phyloP scores from a whole-genome alignment of 2,797 vertebrate species.

The Sciurus carolinensis region DNA sequence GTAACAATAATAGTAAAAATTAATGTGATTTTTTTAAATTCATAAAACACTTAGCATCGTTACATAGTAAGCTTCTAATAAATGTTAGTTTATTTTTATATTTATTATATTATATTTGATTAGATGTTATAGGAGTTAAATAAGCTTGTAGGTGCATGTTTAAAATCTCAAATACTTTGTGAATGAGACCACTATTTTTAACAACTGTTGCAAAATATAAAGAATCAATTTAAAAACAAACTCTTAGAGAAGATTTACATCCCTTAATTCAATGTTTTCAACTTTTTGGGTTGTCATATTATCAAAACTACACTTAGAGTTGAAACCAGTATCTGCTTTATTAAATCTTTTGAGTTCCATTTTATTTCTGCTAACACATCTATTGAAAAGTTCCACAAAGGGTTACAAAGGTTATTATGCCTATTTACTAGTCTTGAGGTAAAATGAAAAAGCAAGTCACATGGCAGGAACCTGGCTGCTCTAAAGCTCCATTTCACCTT shows the following conservation, averaged over 20 bases:
- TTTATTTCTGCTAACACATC: background rate
- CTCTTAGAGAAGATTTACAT: background rate
- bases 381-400: background rate
- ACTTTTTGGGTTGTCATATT: background rate
- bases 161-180: conserved; percentile 1
- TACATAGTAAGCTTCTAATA: background rate
- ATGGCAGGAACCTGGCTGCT: background rate
- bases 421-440: background rate
- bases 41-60: background rate
- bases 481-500: background rate
- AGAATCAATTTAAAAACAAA: background rate
- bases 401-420: background rate
- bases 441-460: background rate
- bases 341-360: background rate
- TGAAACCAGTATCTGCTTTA: background rate
- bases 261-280: background rate
- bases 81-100: background rate
- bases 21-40: background rate
- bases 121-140: background rate
- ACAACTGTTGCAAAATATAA: background rate
- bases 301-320: background rate
- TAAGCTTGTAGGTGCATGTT: background rate
- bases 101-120: background rate
- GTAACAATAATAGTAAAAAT: background rate
- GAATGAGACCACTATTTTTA: background rate